Evolutionary conservation across 1,140 invertebrate species (phyloP).

Genomic region (Pachyrhynchus sulphureomaculatus): DNA sequence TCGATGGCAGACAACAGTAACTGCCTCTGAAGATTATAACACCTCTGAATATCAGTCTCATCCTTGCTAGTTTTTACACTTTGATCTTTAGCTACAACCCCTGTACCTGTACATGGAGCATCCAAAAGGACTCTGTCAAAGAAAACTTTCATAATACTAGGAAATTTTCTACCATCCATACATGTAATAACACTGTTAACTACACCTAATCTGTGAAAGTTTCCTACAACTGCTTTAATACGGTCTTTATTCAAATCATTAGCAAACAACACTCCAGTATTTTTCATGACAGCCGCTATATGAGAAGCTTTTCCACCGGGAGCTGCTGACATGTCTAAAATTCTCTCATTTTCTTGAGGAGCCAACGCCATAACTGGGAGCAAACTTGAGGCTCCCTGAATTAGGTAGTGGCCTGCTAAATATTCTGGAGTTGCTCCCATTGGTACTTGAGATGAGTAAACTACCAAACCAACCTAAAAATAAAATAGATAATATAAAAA

Average conservation of each 20-base stretch:
- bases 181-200: slow-evolving; percentile 89
- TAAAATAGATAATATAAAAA: too few species aligned
- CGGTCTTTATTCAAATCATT: slow-evolving; percentile 93
- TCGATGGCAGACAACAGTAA: slow-evolving; percentile 95
- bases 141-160: slow-evolving; percentile 86
- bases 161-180: slow-evolving; percentile 88
- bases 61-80: slow-evolving; percentile 94
- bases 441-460: slow-evolving; percentile 95
- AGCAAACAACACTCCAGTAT: slow-evolving; percentile 95
- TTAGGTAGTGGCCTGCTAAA: slow-evolving; percentile 96
- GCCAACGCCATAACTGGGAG: slow-evolving; percentile 96
- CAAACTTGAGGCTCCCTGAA: slow-evolving; percentile 97
- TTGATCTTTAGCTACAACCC: slow-evolving; percentile 97
- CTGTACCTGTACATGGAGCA: slow-evolving; percentile 96
- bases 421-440: slow-evolving; percentile 99
- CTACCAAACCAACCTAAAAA: slow-evolving; percentile 77
- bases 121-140: slow-evolving; percentile 97
- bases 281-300: slow-evolving; percentile 97
- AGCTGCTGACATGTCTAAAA: slow-evolving; percentile 96
- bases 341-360: slow-evolving; percentile 92
- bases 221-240: slow-evolving; percentile 91
- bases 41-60: slow-evolving; percentile 86
- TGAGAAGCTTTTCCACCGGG: slow-evolving; percentile 98
- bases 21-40: slow-evolving; percentile 91
- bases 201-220: slow-evolving; percentile 95